Percentiles rank a stretch among this genome's conserved stretches.
Evolutionary conservation across 2,113 vertebrate genomes (phyloP).

Genomic region (Cynocephalus volans): DNA sequence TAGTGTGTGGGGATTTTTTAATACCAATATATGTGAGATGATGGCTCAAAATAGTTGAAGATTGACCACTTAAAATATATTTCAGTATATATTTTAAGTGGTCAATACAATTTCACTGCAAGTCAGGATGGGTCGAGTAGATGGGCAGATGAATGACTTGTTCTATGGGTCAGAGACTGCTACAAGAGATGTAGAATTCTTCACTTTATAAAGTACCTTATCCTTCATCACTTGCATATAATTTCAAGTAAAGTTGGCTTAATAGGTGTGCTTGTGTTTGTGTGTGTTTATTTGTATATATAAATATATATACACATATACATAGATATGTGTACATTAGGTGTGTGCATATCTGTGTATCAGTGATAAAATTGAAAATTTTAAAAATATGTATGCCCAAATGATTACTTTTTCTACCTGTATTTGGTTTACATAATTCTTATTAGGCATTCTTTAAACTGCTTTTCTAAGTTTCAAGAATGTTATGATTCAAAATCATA

Average conservation of each 20-base stretch:
- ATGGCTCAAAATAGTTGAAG: neutral
- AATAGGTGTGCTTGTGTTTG: neutral
- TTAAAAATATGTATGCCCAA: neutral
- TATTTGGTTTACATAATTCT: conserved; percentile 5
- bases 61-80: too few relatives aligned
- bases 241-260: neutral
- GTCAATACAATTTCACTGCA: neutral
- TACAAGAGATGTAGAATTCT: neutral
- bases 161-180: neutral
- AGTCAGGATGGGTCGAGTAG: neutral
- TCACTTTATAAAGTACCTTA: neutral
- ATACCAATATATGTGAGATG: neutral
- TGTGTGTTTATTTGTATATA: neutral
- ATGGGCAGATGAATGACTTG: neutral
- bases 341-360: neutral
- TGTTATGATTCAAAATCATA: neutral
- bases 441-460: neutral
- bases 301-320: neutral
- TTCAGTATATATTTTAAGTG: neutral
- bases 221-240: neutral
- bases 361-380: neutral
- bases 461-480: neutral
- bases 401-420: neutral
- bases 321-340: neutral
- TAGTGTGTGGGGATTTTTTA: neutral